These are phyloP conservation scores for Amblyjoppa fuscipennis DNA, from an alignment of 2,888 invertebrate species.

Conservation along the genomic window DNA sequence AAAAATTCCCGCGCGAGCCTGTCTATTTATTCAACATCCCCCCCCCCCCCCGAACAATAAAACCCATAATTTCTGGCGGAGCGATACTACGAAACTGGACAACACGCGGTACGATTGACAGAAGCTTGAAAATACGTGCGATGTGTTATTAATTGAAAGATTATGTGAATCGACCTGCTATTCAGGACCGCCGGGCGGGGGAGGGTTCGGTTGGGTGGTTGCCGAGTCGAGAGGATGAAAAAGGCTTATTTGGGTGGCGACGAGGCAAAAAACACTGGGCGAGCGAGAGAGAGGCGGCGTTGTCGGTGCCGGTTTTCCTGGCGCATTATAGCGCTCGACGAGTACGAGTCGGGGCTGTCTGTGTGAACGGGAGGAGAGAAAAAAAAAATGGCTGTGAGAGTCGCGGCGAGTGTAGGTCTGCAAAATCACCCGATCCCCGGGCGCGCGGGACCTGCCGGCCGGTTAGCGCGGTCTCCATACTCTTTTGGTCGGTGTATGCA, in stretches of 20 bases:
- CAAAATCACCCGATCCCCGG: conserved; percentile 67
- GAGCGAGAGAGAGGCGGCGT: conserved; percentile 45
- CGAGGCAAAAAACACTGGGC: conserved; percentile 52
- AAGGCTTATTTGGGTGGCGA: conserved; percentile 63
- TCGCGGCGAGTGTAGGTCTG: conserved; percentile 59
- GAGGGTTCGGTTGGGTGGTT: conserved; percentile 8
- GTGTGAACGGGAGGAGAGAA: conserved; percentile 49
- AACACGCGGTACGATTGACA: conserved; percentile 12
- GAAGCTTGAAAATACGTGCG: conserved; percentile 32
- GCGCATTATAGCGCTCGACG: conserved; percentile 56
- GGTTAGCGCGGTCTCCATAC: conserved; percentile 58
- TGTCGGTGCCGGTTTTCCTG: conserved; percentile 60
- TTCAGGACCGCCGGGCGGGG: neutral
- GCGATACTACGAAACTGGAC: conserved; percentile 1
- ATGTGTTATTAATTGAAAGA: conserved; percentile 57
- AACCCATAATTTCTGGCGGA: conserved; percentile 1
- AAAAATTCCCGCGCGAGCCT: conserved; percentile 9
- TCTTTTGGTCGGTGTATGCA: conserved; percentile 81
- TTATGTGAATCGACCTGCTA: conserved; percentile 42
- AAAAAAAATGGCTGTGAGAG: conserved; percentile 65
- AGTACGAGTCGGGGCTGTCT: conserved; percentile 42
- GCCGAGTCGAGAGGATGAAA: conserved; percentile 51
- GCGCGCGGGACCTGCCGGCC: conserved; percentile 58
- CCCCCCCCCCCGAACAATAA: neutral
- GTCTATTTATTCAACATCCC: neutral